Base-by-base conservation (phyloP, 2,113 vertebrate species). In the Danionella cerebrum region DNA sequence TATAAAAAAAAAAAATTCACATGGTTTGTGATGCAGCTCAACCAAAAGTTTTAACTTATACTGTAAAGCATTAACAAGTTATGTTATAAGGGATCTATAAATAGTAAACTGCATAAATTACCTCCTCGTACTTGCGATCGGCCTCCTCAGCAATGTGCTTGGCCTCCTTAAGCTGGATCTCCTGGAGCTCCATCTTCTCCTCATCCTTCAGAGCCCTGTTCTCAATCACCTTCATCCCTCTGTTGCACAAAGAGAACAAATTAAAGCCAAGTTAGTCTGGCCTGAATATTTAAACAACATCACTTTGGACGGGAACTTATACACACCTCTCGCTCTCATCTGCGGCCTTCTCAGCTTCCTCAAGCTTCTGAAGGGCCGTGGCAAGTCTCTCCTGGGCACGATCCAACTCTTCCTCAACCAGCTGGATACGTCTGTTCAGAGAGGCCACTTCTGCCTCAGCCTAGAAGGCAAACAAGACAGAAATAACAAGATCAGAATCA, bases 361-460 rank as follows among this genome's bases (percentile, higher is more conserved):
- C 92, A 74, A 94, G 80, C 76, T 94, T 94, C 75, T 93, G 92
- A 80, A 92, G 78, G 22, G 92, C 89, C 0, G 92, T 94, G 48
- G 92, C 88, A 6, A 94, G 87, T 16, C 92, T 89, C 76, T 94
- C 92, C 84, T 94, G 92, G 54, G 92, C 90, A 2, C 92, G 86
- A 78, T 94, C 92, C 82, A 94, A 62, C 84, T 94, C 92, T 69
- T 94, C 92, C 80, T 94, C 92, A 1, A 94, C 91, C 73, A 94
- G 86, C 82, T 94, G 92, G 86, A 93, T 94, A 29, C 92, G 89
- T 14, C 92, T 88, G 73, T 94, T 94, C 83, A 94, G 53, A 75
- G 91, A 94, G 0, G 92, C 92, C 65, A 94, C 92, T 70, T 94
- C 92, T 1, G 92, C 90, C 77, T 94, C 92, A 8, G 92, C 92